Conservation (phyloP, 92 coral and sea anemone species). For the Palythoa grandis region DNA sequence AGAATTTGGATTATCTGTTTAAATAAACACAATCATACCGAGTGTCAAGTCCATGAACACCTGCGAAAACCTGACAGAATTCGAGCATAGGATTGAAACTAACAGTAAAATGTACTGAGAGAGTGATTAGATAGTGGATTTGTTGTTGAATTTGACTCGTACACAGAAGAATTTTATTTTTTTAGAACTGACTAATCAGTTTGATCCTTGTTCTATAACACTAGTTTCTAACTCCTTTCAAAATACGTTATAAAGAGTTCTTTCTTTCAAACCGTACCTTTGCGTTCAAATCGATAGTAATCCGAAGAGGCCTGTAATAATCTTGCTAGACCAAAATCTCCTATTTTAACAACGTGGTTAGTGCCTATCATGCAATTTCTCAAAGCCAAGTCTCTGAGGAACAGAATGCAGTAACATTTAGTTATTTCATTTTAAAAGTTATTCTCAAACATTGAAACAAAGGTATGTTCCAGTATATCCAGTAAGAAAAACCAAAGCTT, state of each 20-base stretch:
- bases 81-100: too few relatives aligned
- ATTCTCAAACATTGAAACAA: neutral
- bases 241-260: neutral
- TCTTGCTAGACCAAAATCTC: conserved; percentile 84
- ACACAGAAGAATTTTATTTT: too few relatives aligned
- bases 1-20: too few relatives aligned
- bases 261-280: conserved; percentile 50
- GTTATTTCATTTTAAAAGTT: neutral
- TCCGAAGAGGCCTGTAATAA: conserved; percentile 55
- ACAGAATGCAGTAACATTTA: neutral
- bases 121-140: too few relatives aligned
- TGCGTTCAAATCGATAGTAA: conserved; percentile 79
- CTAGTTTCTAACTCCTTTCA: neutral
- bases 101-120: too few relatives aligned
- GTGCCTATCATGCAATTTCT: conserved; percentile 85
- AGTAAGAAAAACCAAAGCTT: neutral
- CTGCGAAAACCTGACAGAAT: too few relatives aligned
- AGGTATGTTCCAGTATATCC: neutral
- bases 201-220: neutral
- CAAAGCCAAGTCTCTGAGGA: conserved; percentile 74
- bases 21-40: too few relatives aligned
- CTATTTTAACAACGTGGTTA: conserved; percentile 74
- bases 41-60: too few relatives aligned
- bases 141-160: too few relatives aligned
- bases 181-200: too few relatives aligned